phyloP scores from a whole-genome alignment of 2,888 invertebrate genomes.

The Drosophila phalerata region DNA sequence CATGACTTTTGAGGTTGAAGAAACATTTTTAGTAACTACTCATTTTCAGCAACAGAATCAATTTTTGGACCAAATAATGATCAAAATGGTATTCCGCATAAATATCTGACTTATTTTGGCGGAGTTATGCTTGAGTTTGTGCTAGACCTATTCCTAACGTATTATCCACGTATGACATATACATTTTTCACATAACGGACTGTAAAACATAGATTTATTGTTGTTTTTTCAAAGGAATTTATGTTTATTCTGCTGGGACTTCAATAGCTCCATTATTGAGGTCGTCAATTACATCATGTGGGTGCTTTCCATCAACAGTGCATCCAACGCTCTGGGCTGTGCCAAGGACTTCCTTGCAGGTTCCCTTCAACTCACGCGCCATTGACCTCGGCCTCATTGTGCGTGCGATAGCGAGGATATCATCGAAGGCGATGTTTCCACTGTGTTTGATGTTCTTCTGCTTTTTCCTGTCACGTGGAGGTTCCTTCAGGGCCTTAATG shows the following conservation, averaged over 20 bases:
- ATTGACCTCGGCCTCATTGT: conserved; percentile 98
- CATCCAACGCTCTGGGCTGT: conserved; percentile 96
- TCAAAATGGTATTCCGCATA: too few species aligned
- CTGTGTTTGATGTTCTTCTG: conserved; percentile 99
- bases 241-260: conserved; percentile 89
- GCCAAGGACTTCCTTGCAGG: conserved; percentile 97
- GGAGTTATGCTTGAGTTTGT: too few species aligned
- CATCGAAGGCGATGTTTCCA: conserved; percentile 98
- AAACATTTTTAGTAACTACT: too few species aligned
- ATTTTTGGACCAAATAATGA: too few species aligned
- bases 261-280: conserved; percentile 94
- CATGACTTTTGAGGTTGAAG: too few species aligned
- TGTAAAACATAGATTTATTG: conserved; percentile 70
- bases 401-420: conserved; percentile 95
- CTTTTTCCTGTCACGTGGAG: conserved; percentile 99
- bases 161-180: too few species aligned
- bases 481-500: conserved; percentile 99
- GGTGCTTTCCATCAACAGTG: conserved; percentile 94
- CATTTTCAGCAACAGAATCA: too few species aligned
- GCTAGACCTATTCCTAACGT: too few species aligned
- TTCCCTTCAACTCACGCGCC: conserved; percentile 96
- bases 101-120: too few species aligned
- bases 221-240: conserved; percentile 45
- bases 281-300: conserved; percentile 97
- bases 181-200: conserved; percentile 47